Base-by-base conservation (phyloP, 2,797 vertebrate genomes). In the Cynodonichthys magdalenae region DNA sequence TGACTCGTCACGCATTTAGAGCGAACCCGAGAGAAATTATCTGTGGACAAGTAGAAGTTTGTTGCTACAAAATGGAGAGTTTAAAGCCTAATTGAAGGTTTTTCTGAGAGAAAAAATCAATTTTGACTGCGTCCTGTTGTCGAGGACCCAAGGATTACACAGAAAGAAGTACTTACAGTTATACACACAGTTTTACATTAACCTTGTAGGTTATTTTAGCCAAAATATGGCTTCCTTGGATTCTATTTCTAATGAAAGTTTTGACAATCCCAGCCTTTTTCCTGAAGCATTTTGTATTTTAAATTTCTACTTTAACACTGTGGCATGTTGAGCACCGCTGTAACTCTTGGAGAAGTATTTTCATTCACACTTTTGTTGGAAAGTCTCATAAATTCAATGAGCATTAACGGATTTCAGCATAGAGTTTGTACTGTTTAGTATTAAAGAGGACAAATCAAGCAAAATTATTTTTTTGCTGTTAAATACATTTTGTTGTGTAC, bases 181-280 rank as follows among this genome's bases (percentile, higher is more conserved):
- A 53, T 51, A 56, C 3, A 65, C 53, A 84, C 17, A 72, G 79
- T 78, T 59, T 39, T 51, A 79, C 48, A 36, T 44, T 53, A 76
- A 82, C 79, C 75, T 81, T 86, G 31, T 31, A 31, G 31, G 36
- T 12, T 39, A 11, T 39, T 34, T 89, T 63, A 85, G 69, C 74
- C 81, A 62, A 64, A 41, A 59, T 74, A 75, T 79, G 65, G 77
- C 66, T 51, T 36, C 71, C n/a, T 81, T 59, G 70, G 58, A 76
- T 79, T 79, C 53, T 18, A 28, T 65, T 79, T 74, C 41, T 73
- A 74, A 86, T 78, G 63, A 71, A 79, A 64, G 47, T 74, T 87
- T 83, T 79, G 77, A 83, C 74, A 75, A 54, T 51, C 70, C 82
- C 80, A 74, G 83, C 71, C 75, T 75, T 81, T 78, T 80, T 28